Base-by-base conservation (phyloP, 1,140 invertebrate species). In the Patella vulgata region DNA sequence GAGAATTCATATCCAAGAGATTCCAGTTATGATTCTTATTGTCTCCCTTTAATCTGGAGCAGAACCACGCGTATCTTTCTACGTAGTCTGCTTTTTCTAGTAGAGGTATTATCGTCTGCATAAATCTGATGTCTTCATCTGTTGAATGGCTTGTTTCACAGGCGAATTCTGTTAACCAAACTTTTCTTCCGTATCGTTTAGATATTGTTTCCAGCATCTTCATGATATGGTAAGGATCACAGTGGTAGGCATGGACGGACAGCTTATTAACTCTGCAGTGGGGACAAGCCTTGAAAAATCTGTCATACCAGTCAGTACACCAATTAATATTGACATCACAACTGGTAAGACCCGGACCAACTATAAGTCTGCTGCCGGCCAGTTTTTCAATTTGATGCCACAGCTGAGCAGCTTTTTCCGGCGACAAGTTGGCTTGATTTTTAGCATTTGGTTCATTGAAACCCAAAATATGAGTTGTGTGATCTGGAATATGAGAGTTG, bases 151-250 rank as follows among this genome's bases (percentile, higher is more conserved):
- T 57, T n/a, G 48, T 14, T 5, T 63, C 65, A 33, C 71, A 74
- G 30, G 68, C 57, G 55, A 74, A 74, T 53, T 74, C 71, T 2
- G 71, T 74, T 36, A 74, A 42, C 71, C 56, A 59, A 31, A 59
- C 50, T 33, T 46, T 59, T 21, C 19, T 11, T 17, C 66, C 54
- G 42, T 64, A 74, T 48, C 42, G 27, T 12, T 71, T 52, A 42
- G 61, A 74, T 5, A 74, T 36, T 14, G 30, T 39, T 28, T 74
- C 51, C 17, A 74, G 39, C 19, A 63, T 66, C 9, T 65, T 21
- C 68, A 74, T 74, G 3, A 59, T 74, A 12, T n/a, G 36, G 21
- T 66, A 42, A 12, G 68, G 51, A 42, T 69, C 33, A 48, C 68
- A n/a, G n/a, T n/a, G n/a, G n/a, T n/a, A n/a, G n/a, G n/a, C n/a